phyloP scores from a whole-genome alignment of 2,797 vertebrate species.

The Zalophus californianus region DNA sequence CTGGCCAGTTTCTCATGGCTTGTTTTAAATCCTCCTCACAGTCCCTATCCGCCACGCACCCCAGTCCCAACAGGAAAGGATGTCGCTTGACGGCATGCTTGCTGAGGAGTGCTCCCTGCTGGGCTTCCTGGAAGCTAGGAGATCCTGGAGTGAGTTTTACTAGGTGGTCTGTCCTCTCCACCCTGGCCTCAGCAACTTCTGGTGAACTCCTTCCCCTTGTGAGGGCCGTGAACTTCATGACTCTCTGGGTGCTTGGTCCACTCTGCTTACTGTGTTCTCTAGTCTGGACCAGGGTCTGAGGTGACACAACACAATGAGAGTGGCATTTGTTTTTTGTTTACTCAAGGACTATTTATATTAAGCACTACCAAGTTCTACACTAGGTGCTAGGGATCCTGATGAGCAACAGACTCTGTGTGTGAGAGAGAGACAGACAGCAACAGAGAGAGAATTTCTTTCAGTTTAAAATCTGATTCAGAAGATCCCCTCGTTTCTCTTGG shows the following conservation, averaged over 20 bases:
- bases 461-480: background rate
- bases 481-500: background rate
- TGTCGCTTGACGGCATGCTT: background rate
- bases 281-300: background rate
- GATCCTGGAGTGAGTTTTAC: background rate
- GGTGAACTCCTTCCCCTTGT: background rate
- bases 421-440: background rate
- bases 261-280: background rate
- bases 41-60: too few relatives aligned
- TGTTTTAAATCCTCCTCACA: background rate
- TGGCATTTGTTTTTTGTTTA: background rate
- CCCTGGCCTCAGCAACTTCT: background rate
- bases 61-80: background rate
- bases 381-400: background rate
- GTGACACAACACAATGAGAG: accelerated
- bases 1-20: background rate
- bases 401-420: background rate
- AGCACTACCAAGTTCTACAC: background rate
- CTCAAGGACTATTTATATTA: background rate
- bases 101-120: background rate
- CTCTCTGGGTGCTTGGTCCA: accelerated
- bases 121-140: background rate
- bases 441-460: background rate
- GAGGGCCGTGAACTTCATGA: background rate
- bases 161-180: background rate